Conservation (phyloP, 2,113 vertebrate genomes). For the Saimiri boliviensis region DNA sequence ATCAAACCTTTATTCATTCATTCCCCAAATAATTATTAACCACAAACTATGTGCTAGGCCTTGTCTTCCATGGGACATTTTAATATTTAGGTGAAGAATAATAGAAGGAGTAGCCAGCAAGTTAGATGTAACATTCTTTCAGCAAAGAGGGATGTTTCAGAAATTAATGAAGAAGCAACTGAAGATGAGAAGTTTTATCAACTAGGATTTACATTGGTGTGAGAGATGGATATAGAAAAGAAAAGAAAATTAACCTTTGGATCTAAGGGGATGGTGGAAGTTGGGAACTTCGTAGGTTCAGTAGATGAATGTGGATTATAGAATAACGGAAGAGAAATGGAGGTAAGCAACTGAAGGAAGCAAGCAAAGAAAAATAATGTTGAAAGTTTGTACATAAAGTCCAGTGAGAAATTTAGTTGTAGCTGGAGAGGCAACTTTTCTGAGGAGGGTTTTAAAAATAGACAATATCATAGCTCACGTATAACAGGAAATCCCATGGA, state of each 20-base stretch:
- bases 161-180: neutral
- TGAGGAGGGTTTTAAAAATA: neutral
- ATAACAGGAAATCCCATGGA: neutral
- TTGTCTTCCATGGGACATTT: neutral
- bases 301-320: neutral
- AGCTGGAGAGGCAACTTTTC: neutral
- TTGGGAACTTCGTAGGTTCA: neutral
- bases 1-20: neutral
- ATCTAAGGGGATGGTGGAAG: neutral
- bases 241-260: neutral
- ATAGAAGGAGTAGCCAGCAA: neutral
- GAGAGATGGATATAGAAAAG: neutral
- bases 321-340: neutral
- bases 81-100: neutral
- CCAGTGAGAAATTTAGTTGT: neutral
- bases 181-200: neutral
- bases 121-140: neutral
- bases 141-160: neutral
- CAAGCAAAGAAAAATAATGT: neutral
- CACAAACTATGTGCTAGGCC: neutral
- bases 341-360: neutral
- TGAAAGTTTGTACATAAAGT: neutral
- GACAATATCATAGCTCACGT: neutral
- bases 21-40: neutral
- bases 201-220: neutral